Base-by-base conservation (phyloP, 2,113 vertebrate species). In the Psammodynastes pulverulentus region DNA sequence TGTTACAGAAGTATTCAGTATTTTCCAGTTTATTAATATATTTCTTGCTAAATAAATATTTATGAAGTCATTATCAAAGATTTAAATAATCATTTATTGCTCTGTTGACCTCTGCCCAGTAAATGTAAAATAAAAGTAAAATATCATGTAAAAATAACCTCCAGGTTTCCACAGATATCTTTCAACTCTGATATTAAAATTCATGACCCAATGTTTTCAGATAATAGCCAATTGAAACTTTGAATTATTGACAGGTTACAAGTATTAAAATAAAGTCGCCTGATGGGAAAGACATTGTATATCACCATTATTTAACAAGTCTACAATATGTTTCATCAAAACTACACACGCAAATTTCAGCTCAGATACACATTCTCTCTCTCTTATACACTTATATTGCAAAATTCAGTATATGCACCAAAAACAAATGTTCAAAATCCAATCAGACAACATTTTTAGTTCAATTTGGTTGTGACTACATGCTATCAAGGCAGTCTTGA, bases 201-300 rank as follows among this genome's bases (percentile, higher is more conserved):
- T 10, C 90, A 84, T 92, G 94, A 93, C 89, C 89, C 93, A 95
- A 92, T 46, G 84, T 92, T 90, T 88, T 54, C 92, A 43, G 62
- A 94, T 91, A 93, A 92, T 88, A 94, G 45, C 90, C 94, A 95
- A 96, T 95, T 95, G 94, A 94, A 95, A 92, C 5, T 94, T 29
- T 94, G 2, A 92, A 94, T 94, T 95, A 92, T 94, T 94, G 84
- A 93, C 84, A 43, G 43, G 15, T 87, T 91, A 87, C 39, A 90
- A 84, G 88, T 84, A 94, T 0, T 0, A 92, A 93, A 84, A n/a
- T 88, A 34, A 48, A 88, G 72, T 84, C 10, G 6, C 17, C 34
- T 34, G 4, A 9, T 39, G 34, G n/a, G 39, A 39, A 84, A 84
- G 34, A 39, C 39, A n/a, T 62, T 62, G 12, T 67, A n/a, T 43